Conservation (phyloP, 2,888 invertebrate genomes). For the Eupithecia exiguata region DNA sequence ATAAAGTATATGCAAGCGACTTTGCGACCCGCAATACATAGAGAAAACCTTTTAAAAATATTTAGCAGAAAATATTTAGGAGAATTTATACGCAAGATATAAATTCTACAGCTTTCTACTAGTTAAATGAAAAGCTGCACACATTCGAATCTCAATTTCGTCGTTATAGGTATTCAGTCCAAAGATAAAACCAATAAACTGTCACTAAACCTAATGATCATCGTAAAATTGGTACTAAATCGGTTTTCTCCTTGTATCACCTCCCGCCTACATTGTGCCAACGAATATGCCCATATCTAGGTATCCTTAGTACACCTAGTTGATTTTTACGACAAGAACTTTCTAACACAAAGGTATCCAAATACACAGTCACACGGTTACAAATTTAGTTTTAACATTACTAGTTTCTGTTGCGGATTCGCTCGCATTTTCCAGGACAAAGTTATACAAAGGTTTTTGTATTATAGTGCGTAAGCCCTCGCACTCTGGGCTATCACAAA, state of each 20-base stretch:
- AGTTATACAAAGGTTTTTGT: too few relatives aligned
- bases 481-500: too few relatives aligned
- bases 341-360: not conserved
- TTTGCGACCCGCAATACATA: too few relatives aligned
- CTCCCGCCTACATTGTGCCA: constrained; percentile 24
- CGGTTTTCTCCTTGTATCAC: constrained; percentile 25
- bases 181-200: constrained; percentile 27
- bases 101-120: constrained; percentile 6
- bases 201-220: constrained; percentile 24
- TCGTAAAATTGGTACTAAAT: constrained; percentile 22
- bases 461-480: too few relatives aligned
- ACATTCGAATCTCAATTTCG: constrained; percentile 22
- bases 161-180: constrained; percentile 16
- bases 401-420: not conserved
- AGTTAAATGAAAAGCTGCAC: constrained; percentile 19
- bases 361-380: too few relatives aligned
- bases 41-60: not conserved
- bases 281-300: constrained; percentile 5
- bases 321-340: constrained; percentile 2
- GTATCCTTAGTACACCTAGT: not conserved
- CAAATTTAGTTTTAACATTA: not conserved
- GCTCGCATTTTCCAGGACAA: not conserved
- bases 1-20: too few relatives aligned
- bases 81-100: not conserved
- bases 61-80: not conserved